Percentiles rank a stretch among this genome's conserved stretches.
phyloP scores from a whole-genome alignment of 2,797 vertebrate genomes.

The Petrocephalus schoutedeni region DNA sequence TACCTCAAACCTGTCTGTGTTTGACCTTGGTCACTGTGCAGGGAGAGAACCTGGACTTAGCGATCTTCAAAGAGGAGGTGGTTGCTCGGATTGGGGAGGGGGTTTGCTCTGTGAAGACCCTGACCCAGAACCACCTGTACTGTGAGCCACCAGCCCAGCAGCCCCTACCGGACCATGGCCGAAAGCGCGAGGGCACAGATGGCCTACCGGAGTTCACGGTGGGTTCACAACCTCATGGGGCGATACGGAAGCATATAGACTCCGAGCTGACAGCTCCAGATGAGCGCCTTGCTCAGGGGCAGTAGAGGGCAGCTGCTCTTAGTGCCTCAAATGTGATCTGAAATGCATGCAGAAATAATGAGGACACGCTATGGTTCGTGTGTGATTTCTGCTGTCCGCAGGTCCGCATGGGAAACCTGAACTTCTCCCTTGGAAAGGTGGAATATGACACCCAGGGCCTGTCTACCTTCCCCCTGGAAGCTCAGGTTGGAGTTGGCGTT shows the following conservation, averaged over 20 bases:
- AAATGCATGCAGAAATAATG: neutral
- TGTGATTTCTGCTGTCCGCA: conserved; percentile 39
- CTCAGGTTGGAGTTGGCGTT: conserved; percentile 87
- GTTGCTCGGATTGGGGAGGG: conserved; percentile 86
- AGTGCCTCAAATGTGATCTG: neutral
- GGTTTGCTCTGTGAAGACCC: conserved; percentile 82
- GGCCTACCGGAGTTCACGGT: conserved; percentile 87
- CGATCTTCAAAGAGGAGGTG: conserved; percentile 90
- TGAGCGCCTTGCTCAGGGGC: neutral
- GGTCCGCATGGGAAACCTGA: conserved; percentile 91
- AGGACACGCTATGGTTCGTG: neutral
- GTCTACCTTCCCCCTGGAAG: conserved; percentile 82
- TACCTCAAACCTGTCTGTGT: neutral
- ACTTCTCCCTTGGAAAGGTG: conserved; percentile 81
- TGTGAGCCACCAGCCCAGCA: conserved; percentile 83
- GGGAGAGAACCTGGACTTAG: conserved; percentile 90
- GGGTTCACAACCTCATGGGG: conserved; percentile 35
- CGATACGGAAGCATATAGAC: neutral
- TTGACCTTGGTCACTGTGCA: conserved; percentile 39
- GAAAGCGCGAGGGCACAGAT: conserved; percentile 70
- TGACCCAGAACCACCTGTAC: conserved; percentile 87
- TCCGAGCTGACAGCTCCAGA: neutral
- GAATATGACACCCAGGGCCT: conserved; percentile 84
- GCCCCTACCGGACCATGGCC: conserved; percentile 60
- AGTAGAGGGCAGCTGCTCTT: neutral